Conservation (phyloP, 2,888 invertebrate genomes). For the Onchidella celtica region DNA sequence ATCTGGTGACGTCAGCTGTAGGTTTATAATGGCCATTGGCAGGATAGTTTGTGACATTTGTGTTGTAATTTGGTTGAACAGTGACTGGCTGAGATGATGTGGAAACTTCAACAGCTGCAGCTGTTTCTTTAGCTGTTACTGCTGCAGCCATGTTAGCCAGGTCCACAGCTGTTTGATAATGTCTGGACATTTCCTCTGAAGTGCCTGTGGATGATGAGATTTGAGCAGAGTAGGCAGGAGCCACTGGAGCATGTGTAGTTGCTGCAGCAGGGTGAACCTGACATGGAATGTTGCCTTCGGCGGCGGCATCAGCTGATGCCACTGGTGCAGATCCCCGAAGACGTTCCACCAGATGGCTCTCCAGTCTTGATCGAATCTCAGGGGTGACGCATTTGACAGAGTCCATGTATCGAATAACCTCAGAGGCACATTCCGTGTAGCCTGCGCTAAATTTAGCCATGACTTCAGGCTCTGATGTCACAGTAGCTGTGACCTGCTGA, state of each 20-base stretch:
- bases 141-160: slow-evolving; percentile 40
- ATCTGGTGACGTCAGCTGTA: background rate
- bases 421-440: slow-evolving; percentile 76
- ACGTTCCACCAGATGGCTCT: slow-evolving; percentile 71
- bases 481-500: slow-evolving; percentile 61
- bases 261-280: background rate
- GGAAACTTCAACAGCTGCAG: background rate
- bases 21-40: too few relatives aligned
- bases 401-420: slow-evolving; percentile 74
- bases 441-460: slow-evolving; percentile 74
- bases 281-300: background rate
- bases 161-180: slow-evolving; percentile 44
- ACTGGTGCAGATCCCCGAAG: slow-evolving; percentile 19
- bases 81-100: too few relatives aligned
- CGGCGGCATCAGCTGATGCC: background rate
- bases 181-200: slow-evolving; percentile 11
- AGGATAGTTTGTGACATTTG: too few relatives aligned
- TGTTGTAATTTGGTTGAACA: too few relatives aligned
- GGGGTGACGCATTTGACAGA: slow-evolving; percentile 67
- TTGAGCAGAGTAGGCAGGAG: background rate
- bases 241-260: background rate
- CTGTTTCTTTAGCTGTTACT: slow-evolving; percentile 1
- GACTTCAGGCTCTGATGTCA: slow-evolving; percentile 59
- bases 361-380: slow-evolving; percentile 68
- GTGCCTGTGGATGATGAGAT: background rate